A percentile compares a stretch with the other conserved stretches of the same genome.
Evolutionary conservation across 1,140 invertebrate species (phyloP).

Genomic region (Manduca sexta): DNA sequence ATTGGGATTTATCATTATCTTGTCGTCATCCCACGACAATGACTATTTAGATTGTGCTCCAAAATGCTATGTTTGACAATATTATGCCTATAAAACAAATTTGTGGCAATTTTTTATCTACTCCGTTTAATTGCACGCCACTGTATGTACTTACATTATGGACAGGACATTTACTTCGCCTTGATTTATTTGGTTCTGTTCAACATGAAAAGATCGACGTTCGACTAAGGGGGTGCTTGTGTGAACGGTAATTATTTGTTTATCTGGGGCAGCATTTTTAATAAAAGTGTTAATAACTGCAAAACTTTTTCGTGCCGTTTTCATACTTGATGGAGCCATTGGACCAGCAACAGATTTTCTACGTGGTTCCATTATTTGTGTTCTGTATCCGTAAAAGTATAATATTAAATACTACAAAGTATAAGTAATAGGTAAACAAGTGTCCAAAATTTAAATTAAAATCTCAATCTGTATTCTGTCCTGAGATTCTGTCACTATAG

Average conservation of each 20-base stretch:
- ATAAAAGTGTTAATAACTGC: constrained; percentile 35
- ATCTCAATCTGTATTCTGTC: too few relatives aligned
- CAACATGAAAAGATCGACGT: constrained; percentile 32
- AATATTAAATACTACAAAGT: too few relatives aligned
- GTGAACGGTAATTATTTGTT: constrained; percentile 54
- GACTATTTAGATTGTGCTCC: too few relatives aligned
- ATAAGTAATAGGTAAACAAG: too few relatives aligned
- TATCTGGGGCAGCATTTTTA: constrained; percentile 28
- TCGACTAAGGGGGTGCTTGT: constrained; percentile 49
- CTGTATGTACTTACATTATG: constrained; percentile 43
- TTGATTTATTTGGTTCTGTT: constrained; percentile 53
- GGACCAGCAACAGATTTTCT: constrained; percentile 41
- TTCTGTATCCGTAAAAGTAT: too few relatives aligned
- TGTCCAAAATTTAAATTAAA: too few relatives aligned
- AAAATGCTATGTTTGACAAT: too few relatives aligned
- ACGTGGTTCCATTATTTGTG: constrained; percentile 44
- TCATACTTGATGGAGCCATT: constrained; percentile 39
- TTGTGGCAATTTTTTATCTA: too few relatives aligned
- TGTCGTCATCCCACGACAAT: too few relatives aligned
- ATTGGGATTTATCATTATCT: too few relatives aligned
- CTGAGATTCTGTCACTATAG: too few relatives aligned
- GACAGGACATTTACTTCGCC: constrained; percentile 57
- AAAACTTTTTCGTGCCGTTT: constrained; percentile 41
- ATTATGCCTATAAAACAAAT: too few relatives aligned
- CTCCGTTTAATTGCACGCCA: not conserved